Conservation (phyloP, 2,797 vertebrate species). For the Adelosebastes latens region DNA sequence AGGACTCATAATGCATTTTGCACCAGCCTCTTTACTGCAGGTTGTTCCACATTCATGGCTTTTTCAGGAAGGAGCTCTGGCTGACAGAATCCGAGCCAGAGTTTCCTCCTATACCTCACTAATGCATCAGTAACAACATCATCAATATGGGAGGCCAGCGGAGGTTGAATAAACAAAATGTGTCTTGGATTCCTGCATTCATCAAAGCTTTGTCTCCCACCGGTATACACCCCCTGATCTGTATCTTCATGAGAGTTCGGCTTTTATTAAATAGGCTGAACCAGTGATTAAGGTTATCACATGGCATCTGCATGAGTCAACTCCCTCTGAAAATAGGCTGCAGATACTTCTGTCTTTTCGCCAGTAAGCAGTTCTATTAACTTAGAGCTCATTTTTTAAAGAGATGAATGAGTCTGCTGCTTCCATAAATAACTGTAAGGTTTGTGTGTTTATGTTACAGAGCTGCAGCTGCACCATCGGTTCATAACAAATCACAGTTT, state of each 20-base stretch:
- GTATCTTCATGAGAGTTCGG: not conserved
- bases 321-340: conserved; percentile 47
- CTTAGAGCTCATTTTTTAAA: conserved; percentile 39
- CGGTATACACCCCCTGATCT: conserved; percentile 8
- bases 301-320: conserved; percentile 35
- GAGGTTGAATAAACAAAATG: conserved; percentile 4
- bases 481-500: conserved; percentile 52
- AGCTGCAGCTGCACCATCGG: conserved; percentile 41
- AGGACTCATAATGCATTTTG: conserved; percentile 41
- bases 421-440: conserved; percentile 46
- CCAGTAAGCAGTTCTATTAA: conserved; percentile 44
- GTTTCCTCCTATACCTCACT: not conserved
- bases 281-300: conserved; percentile 48
- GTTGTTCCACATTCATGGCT: not conserved
- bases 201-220: not conserved
- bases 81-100: not conserved
- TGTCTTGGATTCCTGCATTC: not conserved
- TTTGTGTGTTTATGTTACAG: conserved; percentile 20
- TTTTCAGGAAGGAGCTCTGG: not conserved
- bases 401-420: conserved; percentile 45
- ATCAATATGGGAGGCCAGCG: conserved; percentile 4
- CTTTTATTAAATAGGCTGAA: conserved; percentile 45
- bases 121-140: not conserved
- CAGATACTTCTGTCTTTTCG: conserved; percentile 32
- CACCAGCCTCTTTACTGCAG: not conserved